Percentiles rank a stretch among this genome's conserved stretches.
Conservation (phyloP, 2,113 vertebrate species). For the Aegithalos caudatus region DNA sequence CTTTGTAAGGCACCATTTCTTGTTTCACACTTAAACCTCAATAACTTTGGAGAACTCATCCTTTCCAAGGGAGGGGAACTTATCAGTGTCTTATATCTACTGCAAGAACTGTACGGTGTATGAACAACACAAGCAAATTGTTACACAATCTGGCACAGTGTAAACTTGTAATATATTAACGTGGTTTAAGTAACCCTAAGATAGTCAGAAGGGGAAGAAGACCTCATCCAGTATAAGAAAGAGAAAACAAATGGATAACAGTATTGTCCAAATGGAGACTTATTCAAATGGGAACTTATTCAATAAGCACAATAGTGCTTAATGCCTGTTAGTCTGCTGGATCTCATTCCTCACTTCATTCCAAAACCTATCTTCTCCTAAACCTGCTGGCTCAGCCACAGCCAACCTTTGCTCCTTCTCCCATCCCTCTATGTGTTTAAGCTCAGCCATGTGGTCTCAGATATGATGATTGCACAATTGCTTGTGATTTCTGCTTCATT, state of each 20-base stretch:
- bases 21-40: background rate
- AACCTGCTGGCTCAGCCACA: background rate
- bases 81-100: background rate
- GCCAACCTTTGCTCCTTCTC: background rate
- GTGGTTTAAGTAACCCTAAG: background rate
- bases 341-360: background rate
- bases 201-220: background rate
- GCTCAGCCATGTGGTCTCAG: background rate
- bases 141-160: background rate
- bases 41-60: background rate
- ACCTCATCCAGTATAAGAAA: background rate
- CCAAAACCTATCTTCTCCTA: background rate
- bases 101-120: background rate
- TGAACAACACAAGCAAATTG: background rate
- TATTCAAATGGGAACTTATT: background rate
- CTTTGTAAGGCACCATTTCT: background rate
- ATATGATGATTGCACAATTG: background rate
- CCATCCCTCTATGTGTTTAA: accelerated
- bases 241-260: background rate
- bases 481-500: background rate
- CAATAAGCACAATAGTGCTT: background rate
- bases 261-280: background rate
- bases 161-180: background rate
- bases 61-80: background rate
- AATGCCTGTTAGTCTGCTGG: background rate